Percentiles rank a stretch among this genome's conserved stretches.
Evolutionary conservation across 2,888 invertebrate genomes (phyloP).

Genomic region (Petrolisthes manimaculis): DNA sequence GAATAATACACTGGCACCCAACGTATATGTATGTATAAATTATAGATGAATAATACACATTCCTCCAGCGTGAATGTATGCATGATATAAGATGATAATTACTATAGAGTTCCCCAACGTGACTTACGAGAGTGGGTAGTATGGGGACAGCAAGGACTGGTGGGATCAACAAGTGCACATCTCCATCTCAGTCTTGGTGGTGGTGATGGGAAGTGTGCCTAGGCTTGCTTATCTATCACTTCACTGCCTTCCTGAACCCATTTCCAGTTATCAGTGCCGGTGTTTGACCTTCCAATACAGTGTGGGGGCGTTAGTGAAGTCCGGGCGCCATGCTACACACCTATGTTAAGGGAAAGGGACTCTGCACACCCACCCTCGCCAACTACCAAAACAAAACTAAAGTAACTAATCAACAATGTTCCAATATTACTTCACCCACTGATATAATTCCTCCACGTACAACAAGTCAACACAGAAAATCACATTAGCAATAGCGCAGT

Average conservation of each 20-base stretch:
- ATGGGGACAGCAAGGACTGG: conserved; percentile 14
- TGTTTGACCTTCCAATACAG: background rate
- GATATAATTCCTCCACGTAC: conserved; percentile 2
- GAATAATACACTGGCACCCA: too few species aligned
- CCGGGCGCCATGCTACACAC: conserved; percentile 31
- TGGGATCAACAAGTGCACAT: conserved; percentile 38
- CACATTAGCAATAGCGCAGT: background rate
- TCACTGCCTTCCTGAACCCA: conserved; percentile 14
- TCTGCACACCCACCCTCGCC: conserved; percentile 35
- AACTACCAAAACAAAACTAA: conserved; percentile 38
- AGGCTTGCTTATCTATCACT: background rate
- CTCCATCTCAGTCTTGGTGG: conserved; percentile 11
- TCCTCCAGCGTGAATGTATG: too few species aligned
- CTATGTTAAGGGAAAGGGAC: conserved; percentile 13
- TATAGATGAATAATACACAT: too few species aligned
- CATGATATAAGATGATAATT: background rate
- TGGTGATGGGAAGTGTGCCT: background rate
- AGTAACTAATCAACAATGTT: conserved; percentile 50
- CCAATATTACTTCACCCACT: conserved; percentile 31
- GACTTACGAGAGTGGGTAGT: conserved; percentile 3
- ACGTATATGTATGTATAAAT: too few species aligned
- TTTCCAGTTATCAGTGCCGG: conserved; percentile 4
- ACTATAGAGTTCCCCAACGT: background rate
- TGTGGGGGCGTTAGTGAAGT: conserved; percentile 6
- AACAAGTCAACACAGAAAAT: background rate